Base-by-base conservation (phyloP, 2,888 invertebrate genomes). In the Desoria tigrina region DNA sequence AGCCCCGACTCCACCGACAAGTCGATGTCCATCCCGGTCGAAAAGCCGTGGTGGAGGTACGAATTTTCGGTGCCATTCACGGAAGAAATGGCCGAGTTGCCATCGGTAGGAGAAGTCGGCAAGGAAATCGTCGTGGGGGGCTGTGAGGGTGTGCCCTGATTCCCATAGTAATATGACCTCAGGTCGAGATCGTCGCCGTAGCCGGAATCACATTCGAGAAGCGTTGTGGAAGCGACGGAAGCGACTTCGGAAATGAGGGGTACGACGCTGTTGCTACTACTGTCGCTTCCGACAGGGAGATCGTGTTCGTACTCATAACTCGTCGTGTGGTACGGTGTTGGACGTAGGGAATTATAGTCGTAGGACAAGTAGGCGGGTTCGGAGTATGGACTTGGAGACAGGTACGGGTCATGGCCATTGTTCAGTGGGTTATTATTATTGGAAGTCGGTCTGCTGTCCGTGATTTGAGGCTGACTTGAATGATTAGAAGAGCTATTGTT, bases 251-350 rank as follows among this genome's bases (percentile, higher is more conserved):
- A 24, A 21, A 23, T 3, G 3, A 26, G 26, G 7, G 51, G 23
- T 21, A 6, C 24, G 24, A 24, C 24, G 26, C 23, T 14, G 6
- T 6, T 14, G 18, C 59, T 51, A 18, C 66, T 58, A 37, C 54
- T 62, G 28, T 63, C 63, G 32, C 4, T 4, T 32, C 4, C 11
- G 7, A 51, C 57, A 28, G 57, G 60, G 26, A 71, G 63, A 45
- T 72, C 66, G 63, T 72, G 71, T 53, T 74, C 71, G 32, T 76
- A 74, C 67, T 75, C 74, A 50, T 75, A 76, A 21, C 68, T 68
- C n/a, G 74, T 65, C 21, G 74, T 71, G 65, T 76, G 76, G 61
- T 75, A 76, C 27, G 76, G 76, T 9, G 76, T 76, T 4, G 74
- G 74, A 24, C 76, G 71, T 9, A 72, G 69, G 39, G 69, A 67